Evolutionary conservation across 92 coral and sea anemone genomes (phyloP), one percentile per base, ranked within the genome.

Genomic region (Metridium senile): DNA sequence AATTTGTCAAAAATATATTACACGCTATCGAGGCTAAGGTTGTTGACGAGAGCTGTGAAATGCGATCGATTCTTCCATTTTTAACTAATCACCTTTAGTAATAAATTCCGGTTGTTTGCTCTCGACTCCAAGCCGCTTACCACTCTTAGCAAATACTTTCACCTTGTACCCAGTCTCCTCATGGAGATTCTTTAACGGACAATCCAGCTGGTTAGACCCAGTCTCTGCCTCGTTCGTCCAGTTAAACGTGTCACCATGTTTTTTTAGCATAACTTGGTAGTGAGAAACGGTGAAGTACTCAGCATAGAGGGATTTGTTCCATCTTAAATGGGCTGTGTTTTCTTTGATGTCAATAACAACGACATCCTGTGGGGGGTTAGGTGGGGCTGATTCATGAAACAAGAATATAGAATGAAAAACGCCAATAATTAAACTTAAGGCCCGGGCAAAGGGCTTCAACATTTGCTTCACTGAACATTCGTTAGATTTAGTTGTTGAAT

Each of bases 321-420:
- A 75, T 11, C 19, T 25, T 10, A 75, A 33, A 22, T 75, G 80
- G 27, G 63, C 80, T 11, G 17, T 27, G 54, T 58, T 75, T 47
- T 62, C 46, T 34, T 46, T 45, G 22, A 64, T 22, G 25, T 75
- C 80, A 22, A 8, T 45, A 1, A 75, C 71, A 26, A 26, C 45
- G 9, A 75, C 43, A 16, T 75, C 61, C 16, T 34, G 70, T 26
- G 80, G 80, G 4, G 70, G 68, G 46, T 65, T 65, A 6, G 80
- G 80, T 28, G 70, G 70, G 47, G 71, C 80, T 75, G 31, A 28
- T n/a, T n/a, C n/a, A n/a, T n/a, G n/a, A n/a, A n/a, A n/a, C n/a
- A n/a, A n/a, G n/a, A n/a, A n/a, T n/a, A n/a, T n/a, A n/a, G n/a
- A n/a, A n/a, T n/a, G n/a, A n/a, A n/a, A n/a, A n/a, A n/a, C n/a